phyloP scores from a whole-genome alignment of 2,797 vertebrate genomes.

The Sebastes variabilis region DNA sequence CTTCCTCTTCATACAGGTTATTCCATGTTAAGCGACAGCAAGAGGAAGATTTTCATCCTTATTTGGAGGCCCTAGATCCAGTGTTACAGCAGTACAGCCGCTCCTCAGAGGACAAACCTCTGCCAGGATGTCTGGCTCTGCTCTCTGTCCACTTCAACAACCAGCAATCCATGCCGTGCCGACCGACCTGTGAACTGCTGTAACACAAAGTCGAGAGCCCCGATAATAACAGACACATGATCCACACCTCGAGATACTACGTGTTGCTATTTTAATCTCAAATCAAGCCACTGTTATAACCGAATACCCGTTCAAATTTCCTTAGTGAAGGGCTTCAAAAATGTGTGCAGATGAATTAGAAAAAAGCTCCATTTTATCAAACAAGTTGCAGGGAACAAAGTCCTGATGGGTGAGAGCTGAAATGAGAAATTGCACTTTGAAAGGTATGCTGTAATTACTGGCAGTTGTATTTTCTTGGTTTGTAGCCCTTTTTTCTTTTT shows the following conservation, averaged over 20 bases:
- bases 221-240: background rate
- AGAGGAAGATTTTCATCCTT: slow-evolving; percentile 14
- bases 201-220: slow-evolving; percentile 24
- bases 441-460: slow-evolving; percentile 78
- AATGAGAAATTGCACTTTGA: slow-evolving; percentile 78
- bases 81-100: slow-evolving; percentile 27
- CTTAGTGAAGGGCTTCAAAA: slow-evolving; percentile 61
- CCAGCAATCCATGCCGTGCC: slow-evolving; percentile 23
- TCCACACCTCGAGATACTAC: slow-evolving; percentile 3
- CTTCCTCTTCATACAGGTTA: slow-evolving; percentile 10
- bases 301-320: slow-evolving; percentile 15
- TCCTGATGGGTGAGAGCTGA: slow-evolving; percentile 62
- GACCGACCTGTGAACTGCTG: slow-evolving; percentile 42
- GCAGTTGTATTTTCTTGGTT: slow-evolving; percentile 81
- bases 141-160: slow-evolving; percentile 35
- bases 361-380: slow-evolving; percentile 43
- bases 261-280: slow-evolving; percentile 19
- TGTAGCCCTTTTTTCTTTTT: slow-evolving; percentile 55
- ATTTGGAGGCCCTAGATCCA: background rate
- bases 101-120: slow-evolving; percentile 25
- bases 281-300: slow-evolving; percentile 34
- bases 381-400: slow-evolving; percentile 52
- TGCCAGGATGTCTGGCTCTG: slow-evolving; percentile 38
- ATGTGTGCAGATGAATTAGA: slow-evolving; percentile 36
- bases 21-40: background rate